These are phyloP conservation scores for Drosophila asahinai DNA, from an alignment of 1,140 invertebrate genomes.

Conservation along the genomic window DNA sequence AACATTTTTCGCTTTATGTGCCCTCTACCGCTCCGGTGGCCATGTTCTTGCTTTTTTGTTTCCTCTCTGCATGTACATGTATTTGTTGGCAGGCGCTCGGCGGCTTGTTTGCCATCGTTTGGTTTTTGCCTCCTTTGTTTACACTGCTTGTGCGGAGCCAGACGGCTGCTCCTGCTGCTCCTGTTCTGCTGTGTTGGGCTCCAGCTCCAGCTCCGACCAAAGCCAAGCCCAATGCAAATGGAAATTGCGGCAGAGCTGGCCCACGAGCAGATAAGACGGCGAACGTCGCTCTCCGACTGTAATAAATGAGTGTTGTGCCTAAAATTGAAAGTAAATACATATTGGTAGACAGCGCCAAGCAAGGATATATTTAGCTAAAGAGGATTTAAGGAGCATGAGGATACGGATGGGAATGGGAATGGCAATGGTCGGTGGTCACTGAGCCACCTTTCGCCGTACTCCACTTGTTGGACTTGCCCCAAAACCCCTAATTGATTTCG, in stretches of 20 bases:
- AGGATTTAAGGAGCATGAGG: slow-evolving; percentile 11
- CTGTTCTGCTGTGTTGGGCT: background rate
- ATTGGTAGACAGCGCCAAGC: slow-evolving; percentile 44
- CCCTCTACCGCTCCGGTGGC: slow-evolving; percentile 36
- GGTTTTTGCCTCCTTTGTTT: slow-evolving; percentile 53
- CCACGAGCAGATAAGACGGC: slow-evolving; percentile 51
- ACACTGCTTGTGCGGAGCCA: slow-evolving; percentile 36
- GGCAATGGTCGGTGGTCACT: slow-evolving; percentile 2
- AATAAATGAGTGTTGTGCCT: slow-evolving; percentile 74
- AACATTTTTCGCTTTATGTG: slow-evolving; percentile 75
- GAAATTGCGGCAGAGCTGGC: slow-evolving; percentile 38
- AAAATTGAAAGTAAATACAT: slow-evolving; percentile 82
- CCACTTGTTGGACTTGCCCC: slow-evolving; percentile 32
- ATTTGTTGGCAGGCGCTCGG: slow-evolving; percentile 48
- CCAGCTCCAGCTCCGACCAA: background rate
- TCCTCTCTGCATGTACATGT: slow-evolving; percentile 29
- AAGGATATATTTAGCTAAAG: slow-evolving; percentile 33
- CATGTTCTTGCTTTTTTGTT: slow-evolving; percentile 57
- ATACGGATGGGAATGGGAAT: background rate
- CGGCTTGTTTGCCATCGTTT: slow-evolving; percentile 54
- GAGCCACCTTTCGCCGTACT: background rate
- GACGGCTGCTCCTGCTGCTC: slow-evolving; percentile 9
- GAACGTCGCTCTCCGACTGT: slow-evolving; percentile 39
- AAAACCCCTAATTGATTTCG: slow-evolving; percentile 33
- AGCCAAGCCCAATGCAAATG: slow-evolving; percentile 56